Evolutionary conservation across 2,113 vertebrate species (phyloP), one percentile per base, ranked within the genome.

Genomic region (Caranx melampygus): DNA sequence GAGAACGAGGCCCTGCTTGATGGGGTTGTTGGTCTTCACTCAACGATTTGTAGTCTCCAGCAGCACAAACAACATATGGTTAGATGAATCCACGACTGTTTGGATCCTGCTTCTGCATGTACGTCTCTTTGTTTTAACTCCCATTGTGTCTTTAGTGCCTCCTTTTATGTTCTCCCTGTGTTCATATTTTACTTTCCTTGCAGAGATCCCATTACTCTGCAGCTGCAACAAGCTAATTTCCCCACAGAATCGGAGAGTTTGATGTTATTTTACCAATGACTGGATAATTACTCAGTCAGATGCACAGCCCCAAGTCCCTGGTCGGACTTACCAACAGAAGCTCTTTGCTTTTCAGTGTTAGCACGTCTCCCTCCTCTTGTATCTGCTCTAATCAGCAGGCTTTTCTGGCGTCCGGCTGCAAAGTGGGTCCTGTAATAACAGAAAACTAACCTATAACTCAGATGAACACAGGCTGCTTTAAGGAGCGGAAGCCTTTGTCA

Each of bases 211-310:
- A 45, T 73, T 59, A 49, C 65, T 75, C 34, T 35, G 34, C 57
- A 42, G 72, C 45, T 31, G 69, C 21, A 45, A 34, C 31, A 55
- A 15, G 9, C 44, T 60, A 47, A 78, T 74, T 71, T 34, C 47
- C 59, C 71, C 35, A 7, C 61, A 14, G 58, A 37, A 18, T 34
- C 61, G 47, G 21, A 49, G 79, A 76, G 4, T 73, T 78, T 78
- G 44, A 71, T 75, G 54, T 67, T 62, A 72, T 72, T 61, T 66
- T 34, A 3, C 26, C 57, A 52, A 51, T 21, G 66, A 61, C 47
- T 31, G 1, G 0, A 70, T 62, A 26, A 71, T 61, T 55, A 51
- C 67, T 69, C 59, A 55, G 2, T 16, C 42, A 70, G 47, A 73
- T 59, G 55, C 66, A 11, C 49, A 64, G 49, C 62, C 55, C 62